Percentiles rank a stretch among this genome's conserved stretches.
Evolutionary conservation across 1,140 invertebrate genomes (phyloP).

Genomic region (Megalonaias nervosa): DNA sequence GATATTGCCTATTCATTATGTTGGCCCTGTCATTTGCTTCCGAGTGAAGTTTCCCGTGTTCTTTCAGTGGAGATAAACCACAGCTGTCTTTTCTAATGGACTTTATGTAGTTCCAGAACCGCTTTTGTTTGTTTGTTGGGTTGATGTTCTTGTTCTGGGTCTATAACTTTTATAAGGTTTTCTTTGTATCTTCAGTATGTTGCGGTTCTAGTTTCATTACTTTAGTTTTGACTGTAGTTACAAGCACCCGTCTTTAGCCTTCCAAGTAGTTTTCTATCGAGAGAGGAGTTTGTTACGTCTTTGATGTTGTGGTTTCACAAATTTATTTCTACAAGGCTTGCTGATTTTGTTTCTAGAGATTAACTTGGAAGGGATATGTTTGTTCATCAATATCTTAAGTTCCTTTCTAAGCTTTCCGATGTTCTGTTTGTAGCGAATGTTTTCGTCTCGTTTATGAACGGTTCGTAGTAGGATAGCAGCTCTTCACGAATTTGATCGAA

Average conservation of each 20-base stretch:
- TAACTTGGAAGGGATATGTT: background rate
- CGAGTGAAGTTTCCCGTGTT: conserved; percentile 10
- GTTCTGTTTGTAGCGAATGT: too few species aligned
- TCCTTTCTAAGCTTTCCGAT: too few species aligned
- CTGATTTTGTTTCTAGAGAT: background rate
- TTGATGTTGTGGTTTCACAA: background rate
- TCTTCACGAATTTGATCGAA: background rate
- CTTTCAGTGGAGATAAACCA: conserved; percentile 24
- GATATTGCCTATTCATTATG: conserved; percentile 21
- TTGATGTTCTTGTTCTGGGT: background rate
- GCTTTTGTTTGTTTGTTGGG: background rate
- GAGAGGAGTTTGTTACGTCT: background rate
- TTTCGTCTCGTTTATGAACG: too few species aligned
- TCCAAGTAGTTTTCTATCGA: background rate
- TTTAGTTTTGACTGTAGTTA: conserved; percentile 2
- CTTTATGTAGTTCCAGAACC: conserved; percentile 29
- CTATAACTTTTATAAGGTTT: conserved; percentile 6
- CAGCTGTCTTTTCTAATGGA: conserved; percentile 12
- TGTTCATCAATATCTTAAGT: background rate
- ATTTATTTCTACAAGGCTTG: background rate
- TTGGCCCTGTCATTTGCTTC: conserved; percentile 17
- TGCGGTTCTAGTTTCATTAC: background rate
- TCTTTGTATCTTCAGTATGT: conserved; percentile 9
- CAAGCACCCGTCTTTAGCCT: background rate
- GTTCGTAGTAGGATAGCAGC: too few species aligned